Conservation (phyloP, 2,888 invertebrate species). For the Baccha elongata region DNA sequence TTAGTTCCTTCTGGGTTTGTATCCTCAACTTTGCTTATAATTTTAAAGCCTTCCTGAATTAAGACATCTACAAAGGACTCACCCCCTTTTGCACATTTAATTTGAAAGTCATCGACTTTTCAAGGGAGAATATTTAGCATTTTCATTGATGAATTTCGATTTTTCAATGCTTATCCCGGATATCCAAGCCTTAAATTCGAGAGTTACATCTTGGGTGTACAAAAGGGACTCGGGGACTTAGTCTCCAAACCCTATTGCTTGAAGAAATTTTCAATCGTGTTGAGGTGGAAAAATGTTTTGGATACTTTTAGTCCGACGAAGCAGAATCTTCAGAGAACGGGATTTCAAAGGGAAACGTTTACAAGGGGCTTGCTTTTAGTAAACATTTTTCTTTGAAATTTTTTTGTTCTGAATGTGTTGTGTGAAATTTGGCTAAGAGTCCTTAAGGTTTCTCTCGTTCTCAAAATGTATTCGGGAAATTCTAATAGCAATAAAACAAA, state of each 20-base stretch:
- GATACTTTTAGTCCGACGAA: slow-evolving; percentile 11
- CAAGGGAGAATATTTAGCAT: slow-evolving; percentile 34
- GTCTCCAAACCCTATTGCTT: slow-evolving; percentile 30
- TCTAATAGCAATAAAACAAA: slow-evolving; percentile 29
- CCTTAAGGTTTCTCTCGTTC: slow-evolving; percentile 51
- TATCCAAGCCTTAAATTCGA: slow-evolving; percentile 16
- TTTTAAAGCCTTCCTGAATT: slow-evolving; percentile 11
- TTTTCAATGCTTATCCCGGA: slow-evolving; percentile 13
- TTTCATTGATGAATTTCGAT: slow-evolving; percentile 13
- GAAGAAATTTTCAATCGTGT: slow-evolving; percentile 47
- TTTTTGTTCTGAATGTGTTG: neutral
- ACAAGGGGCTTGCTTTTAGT: slow-evolving; percentile 7
- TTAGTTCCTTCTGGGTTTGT: slow-evolving; percentile 15
- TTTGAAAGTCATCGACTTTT: slow-evolving; percentile 1
- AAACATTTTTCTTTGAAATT: slow-evolving; percentile 6
- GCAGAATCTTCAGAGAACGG: neutral
- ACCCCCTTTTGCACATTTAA: slow-evolving; percentile 66
- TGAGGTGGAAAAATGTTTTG: slow-evolving; percentile 59
- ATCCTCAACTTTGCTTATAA: slow-evolving; percentile 2
- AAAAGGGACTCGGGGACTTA: slow-evolving; percentile 51
- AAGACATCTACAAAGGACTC: slow-evolving; percentile 53
- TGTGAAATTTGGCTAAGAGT: slow-evolving; percentile 20
- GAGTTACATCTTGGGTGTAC: slow-evolving; percentile 46
- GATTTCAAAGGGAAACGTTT: slow-evolving; percentile 4
- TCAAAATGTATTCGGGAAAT: slow-evolving; percentile 61